These are phyloP conservation scores for Petrolisthes manimaculis DNA, from an alignment of 2,888 invertebrate species.

Conservation along the genomic window DNA sequence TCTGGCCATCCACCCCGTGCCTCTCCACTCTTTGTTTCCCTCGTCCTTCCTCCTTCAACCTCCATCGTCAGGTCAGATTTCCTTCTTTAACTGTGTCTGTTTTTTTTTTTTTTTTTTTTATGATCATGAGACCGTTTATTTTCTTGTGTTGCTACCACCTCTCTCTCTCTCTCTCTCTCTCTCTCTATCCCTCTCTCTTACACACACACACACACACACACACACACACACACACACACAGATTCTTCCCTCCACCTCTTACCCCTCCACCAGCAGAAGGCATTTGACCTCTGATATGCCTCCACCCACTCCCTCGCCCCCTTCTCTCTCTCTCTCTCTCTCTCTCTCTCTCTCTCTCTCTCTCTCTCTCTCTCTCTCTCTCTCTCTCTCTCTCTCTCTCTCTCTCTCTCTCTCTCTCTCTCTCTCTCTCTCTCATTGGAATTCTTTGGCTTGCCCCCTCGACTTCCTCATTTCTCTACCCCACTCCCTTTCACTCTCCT, in stretches of 20 bases:
- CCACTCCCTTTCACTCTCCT: slow-evolving; percentile 18
- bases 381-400: no score
- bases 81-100: not conserved
- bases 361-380: not conserved
- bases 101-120: not conserved
- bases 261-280: no score
- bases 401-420: not conserved
- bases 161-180: not conserved
- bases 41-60: not conserved
- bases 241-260: not conserved
- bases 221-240: not conserved
- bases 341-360: not conserved
- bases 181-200: not conserved
- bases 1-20: not conserved
- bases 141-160: not conserved
- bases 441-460: slow-evolving; percentile 5
- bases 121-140: not conserved
- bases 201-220: not conserved
- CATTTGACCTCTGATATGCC: not conserved
- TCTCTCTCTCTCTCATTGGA: not conserved
- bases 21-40: not conserved
- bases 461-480: slow-evolving; percentile 12
- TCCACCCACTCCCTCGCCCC: not conserved
- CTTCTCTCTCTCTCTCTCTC: not conserved
- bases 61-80: not conserved